Evolutionary conservation across 2,113 vertebrate genomes (phyloP).

Genomic region (Panthera tigris): DNA sequence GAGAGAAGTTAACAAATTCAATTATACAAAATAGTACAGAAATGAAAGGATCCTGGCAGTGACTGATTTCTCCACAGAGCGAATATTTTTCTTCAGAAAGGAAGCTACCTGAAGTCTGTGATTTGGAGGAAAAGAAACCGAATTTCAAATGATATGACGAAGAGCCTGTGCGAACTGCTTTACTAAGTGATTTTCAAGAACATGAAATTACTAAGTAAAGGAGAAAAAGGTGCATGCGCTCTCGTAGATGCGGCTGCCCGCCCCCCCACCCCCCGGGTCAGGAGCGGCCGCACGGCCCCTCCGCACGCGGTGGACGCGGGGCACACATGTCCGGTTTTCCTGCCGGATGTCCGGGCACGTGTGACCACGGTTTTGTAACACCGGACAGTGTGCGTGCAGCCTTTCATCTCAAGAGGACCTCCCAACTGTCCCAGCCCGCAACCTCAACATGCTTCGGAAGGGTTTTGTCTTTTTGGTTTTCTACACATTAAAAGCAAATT

Average conservation of each 20-base stretch:
- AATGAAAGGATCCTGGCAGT: slow-evolving; percentile 66
- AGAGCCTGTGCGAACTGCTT: not conserved
- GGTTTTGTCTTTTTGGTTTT: not conserved
- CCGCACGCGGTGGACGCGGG: no score
- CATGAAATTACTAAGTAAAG: not conserved
- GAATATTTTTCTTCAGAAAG: slow-evolving; percentile 42
- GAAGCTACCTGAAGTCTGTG: slow-evolving; percentile 13
- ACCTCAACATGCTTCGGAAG: slow-evolving; percentile 40
- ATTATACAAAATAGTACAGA: slow-evolving; percentile 61
- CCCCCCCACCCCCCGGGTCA: no score
- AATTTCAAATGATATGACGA: not conserved
- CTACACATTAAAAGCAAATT: slow-evolving; percentile 48
- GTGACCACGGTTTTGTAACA: slow-evolving; percentile 43
- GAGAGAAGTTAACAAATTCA: slow-evolving; percentile 72
- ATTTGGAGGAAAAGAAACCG: slow-evolving; percentile 47
- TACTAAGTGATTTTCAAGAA: not conserved
- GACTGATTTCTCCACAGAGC: slow-evolving; percentile 49
- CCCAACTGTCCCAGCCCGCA: slow-evolving; percentile 8
- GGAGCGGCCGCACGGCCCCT: no score
- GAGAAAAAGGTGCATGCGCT: not conserved
- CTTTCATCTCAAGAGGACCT: slow-evolving; percentile 46
- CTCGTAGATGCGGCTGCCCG: rapidly evolving
- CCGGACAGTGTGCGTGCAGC: slow-evolving; percentile 62
- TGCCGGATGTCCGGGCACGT: slow-evolving; percentile 56
- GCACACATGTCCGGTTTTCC: slow-evolving; percentile 59